Evolutionary conservation across 1,140 invertebrate genomes (phyloP), one percentile per base, ranked within the genome.

Genomic region (Dermatophagoides farinae): DNA sequence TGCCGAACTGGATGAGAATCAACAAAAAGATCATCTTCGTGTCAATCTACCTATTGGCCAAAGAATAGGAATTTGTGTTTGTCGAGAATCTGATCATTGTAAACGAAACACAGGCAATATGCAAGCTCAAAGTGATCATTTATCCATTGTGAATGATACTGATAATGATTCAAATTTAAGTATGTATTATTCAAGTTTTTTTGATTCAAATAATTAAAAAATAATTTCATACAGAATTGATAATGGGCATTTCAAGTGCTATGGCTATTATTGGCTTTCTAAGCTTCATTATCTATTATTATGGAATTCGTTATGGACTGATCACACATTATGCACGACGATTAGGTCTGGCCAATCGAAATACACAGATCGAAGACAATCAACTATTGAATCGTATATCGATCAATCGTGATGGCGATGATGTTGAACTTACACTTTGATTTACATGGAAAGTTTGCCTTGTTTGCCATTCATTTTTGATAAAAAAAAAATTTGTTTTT

Each of bases 251-350:
- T 18, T 22, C 20, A 25, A 20, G 6, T 2, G 5, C n/a, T 4
- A 20, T 50, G 16, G 20, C 47, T 12, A n/a, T 50, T 10, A 25
- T 50, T 18, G 47, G 47, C 8, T 14, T 14, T 22, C n/a, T 14
- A 12, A 38, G 14, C 14, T 55, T 55, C 23, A 23, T 23, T 1
- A 44, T 55, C 6, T 55, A 55, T 25, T 55, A 41, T 23, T 55
- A 55, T 44, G 53, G 53, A 39, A 41, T 55, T 38, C 53, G 53
- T 20, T 44, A 55, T 25, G 53, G 53, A 6, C 5, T 55, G 53
- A 39, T 55, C 5, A 6, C 2, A 39, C 5, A 44, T n/a, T 25
- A 25, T 44, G 53, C 53, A 5, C 6, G 53, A n/a, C 53, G 23
- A 4, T 25, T 55, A 11, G 53, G 53, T 14, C 25, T 55, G 5